Evolutionary conservation across 2,888 invertebrate genomes (phyloP).

Genomic region (Thera britannica): DNA sequence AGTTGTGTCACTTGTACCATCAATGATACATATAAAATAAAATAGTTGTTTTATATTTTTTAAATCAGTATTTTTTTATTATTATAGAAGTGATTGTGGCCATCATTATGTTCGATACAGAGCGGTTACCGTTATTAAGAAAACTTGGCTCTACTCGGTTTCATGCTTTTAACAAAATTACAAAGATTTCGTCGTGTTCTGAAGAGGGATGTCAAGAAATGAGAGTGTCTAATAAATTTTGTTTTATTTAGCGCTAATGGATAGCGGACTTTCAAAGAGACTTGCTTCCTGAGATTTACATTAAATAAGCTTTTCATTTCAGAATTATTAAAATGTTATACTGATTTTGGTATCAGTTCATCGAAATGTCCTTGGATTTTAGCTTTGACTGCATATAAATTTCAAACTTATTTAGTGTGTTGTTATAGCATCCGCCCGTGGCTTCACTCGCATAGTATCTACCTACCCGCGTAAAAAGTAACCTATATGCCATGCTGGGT

Average conservation of each 20-base stretch:
- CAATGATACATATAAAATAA: no score
- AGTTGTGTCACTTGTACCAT: no score
- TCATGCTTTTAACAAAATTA: slow-evolving; percentile 44
- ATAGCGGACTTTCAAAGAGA: slow-evolving; percentile 36
- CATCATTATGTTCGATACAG: neutral
- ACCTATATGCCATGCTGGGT: no score
- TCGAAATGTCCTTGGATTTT: neutral
- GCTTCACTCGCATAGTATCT: no score
- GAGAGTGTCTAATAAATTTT: slow-evolving; percentile 46
- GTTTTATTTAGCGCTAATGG: slow-evolving; percentile 49
- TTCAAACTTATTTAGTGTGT: neutral
- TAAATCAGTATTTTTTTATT: no score
- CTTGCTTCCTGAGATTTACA: slow-evolving; percentile 38
- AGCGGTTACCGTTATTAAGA: neutral
- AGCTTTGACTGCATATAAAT: neutral
- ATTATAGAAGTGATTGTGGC: no score
- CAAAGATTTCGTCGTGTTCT: slow-evolving; percentile 43
- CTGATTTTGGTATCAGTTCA: slow-evolving; percentile 2
- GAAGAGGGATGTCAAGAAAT: slow-evolving; percentile 46
- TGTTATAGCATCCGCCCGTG: neutral
- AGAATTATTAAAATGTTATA: slow-evolving; percentile 28
- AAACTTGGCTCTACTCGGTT: slow-evolving; percentile 27
- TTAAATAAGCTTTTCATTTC: slow-evolving; percentile 34
- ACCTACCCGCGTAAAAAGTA: no score
- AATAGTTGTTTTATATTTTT: no score